Evolutionary conservation across 1,140 invertebrate genomes (phyloP).

Genomic region (Drosophila dunni): DNA sequence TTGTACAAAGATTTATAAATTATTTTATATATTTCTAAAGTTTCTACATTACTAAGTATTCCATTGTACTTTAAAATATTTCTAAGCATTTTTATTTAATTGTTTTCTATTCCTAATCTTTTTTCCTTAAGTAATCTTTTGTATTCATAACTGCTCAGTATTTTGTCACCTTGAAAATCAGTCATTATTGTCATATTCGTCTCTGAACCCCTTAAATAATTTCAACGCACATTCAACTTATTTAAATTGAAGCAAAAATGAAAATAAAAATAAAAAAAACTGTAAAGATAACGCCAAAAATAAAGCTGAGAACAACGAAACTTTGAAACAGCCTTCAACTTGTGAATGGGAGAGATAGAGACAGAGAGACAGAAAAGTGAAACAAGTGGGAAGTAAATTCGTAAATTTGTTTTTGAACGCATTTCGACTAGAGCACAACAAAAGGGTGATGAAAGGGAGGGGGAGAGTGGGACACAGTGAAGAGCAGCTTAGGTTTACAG

Average conservation of each 20-base stretch:
- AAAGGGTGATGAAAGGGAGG: background rate
- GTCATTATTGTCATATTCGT: background rate
- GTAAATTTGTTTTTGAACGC: conserved; percentile 50
- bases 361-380: background rate
- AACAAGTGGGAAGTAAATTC: conserved; percentile 28
- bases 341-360: background rate
- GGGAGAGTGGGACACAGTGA: background rate
- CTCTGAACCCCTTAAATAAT: background rate
- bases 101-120: too few species aligned
- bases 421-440: conserved; percentile 52
- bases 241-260: conserved; percentile 10
- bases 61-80: too few species aligned
- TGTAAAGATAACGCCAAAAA: conserved; percentile 15
- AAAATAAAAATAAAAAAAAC: conserved; percentile 7
- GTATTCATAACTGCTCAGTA: too few species aligned
- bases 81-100: too few species aligned
- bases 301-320: conserved; percentile 4
- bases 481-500: background rate
- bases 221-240: conserved; percentile 13
- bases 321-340: conserved; percentile 26
- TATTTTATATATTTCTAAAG: too few species aligned
- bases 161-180: background rate
- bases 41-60: too few species aligned
- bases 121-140: too few species aligned
- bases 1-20: too few species aligned